Percentiles rank a stretch among this genome's conserved stretches.
phyloP scores from a whole-genome alignment of 2,888 invertebrate genomes.

The Noctua fimbriata region DNA sequence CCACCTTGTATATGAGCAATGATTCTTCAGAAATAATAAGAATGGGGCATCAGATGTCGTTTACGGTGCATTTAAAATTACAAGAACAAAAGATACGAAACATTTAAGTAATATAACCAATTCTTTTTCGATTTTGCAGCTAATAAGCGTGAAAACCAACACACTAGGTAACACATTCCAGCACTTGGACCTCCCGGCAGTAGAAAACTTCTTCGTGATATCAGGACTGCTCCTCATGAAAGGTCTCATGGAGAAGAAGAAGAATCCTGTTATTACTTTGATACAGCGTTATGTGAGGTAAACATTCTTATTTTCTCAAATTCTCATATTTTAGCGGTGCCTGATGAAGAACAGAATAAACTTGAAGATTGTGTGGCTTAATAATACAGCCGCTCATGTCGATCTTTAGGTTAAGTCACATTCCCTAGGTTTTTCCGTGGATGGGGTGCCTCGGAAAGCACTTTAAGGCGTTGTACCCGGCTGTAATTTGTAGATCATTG shows the following conservation, averaged over 20 bases:
- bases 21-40: too few species aligned
- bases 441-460: too few species aligned
- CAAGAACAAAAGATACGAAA: neutral
- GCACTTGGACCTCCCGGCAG: constrained; percentile 49
- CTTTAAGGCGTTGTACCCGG: too few species aligned
- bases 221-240: constrained; percentile 71
- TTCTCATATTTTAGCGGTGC: neutral
- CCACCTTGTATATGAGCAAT: too few species aligned
- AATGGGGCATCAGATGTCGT: neutral
- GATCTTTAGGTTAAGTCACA: too few species aligned
- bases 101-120: neutral
- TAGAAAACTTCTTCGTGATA: constrained; percentile 73
- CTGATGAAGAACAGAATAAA: neutral
- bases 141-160: constrained; percentile 23
- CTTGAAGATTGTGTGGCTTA: too few species aligned
- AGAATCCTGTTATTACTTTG: constrained; percentile 56
- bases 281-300: constrained; percentile 74
- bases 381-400: too few species aligned
- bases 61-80: neutral
- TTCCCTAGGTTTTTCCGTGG: too few species aligned
- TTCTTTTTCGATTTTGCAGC: constrained; percentile 18
- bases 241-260: constrained; percentile 60
- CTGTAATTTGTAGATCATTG: too few species aligned
- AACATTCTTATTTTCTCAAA: neutral
- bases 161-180: constrained; percentile 37